Conservation (phyloP, 2,797 vertebrate genomes). For the Thamnophis elegans region DNA sequence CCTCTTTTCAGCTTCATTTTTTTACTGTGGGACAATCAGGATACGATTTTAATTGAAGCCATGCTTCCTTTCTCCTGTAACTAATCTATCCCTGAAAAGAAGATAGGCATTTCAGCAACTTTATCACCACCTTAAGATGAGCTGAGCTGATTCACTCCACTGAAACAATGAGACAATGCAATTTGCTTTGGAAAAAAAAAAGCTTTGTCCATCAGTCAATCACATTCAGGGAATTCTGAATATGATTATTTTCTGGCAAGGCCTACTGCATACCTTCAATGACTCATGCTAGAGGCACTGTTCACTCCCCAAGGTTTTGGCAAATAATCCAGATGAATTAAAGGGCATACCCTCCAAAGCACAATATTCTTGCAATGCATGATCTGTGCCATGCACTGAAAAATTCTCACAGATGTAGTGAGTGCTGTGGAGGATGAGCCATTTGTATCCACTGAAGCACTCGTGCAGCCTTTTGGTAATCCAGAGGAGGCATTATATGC, state of each 20-base stretch:
- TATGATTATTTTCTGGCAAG: not conserved
- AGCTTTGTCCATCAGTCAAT: not conserved
- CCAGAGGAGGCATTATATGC: not conserved
- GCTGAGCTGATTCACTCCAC: not conserved
- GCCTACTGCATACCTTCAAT: not conserved
- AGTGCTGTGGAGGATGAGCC: not conserved
- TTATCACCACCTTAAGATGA: not conserved
- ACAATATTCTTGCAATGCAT: not conserved
- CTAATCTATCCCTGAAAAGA: not conserved
- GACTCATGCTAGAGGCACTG: not conserved
- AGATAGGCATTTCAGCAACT: not conserved
- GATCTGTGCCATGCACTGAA: not conserved
- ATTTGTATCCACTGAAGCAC: not conserved
- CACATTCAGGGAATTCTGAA: not conserved
- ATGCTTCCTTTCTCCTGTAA: not conserved
- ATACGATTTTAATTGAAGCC: not conserved
- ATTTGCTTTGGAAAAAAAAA: not conserved
- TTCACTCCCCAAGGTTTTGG: not conserved
- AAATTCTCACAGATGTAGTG: not conserved
- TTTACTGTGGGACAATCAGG: not conserved
- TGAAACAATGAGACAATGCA: not conserved
- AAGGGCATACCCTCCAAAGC: not conserved
- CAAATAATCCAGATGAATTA: not conserved
- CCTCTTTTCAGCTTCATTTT: not conserved
- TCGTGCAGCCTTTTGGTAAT: not conserved